These are phyloP conservation scores for Manis javanica DNA, from an alignment of 2,797 vertebrate species.

Conservation along the genomic window DNA sequence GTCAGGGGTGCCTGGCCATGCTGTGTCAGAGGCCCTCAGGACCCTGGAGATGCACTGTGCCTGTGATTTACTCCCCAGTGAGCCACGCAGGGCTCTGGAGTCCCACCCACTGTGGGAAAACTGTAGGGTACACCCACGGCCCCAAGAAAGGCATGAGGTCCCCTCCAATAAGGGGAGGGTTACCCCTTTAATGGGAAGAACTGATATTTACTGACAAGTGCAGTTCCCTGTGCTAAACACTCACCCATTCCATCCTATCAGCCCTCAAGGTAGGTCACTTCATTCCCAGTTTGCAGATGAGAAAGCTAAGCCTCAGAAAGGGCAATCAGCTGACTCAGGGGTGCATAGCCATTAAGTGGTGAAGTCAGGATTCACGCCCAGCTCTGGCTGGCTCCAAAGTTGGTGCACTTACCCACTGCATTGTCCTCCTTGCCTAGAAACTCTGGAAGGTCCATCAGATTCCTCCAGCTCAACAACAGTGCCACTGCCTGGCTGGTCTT, in stretches of 20 bases:
- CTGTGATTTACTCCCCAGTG: not conserved
- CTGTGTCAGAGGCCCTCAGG: not conserved
- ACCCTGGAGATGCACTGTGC: not conserved
- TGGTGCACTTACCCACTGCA: not conserved
- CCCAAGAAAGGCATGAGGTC: not conserved
- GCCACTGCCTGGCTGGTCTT: not conserved
- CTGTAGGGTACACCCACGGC: not conserved
- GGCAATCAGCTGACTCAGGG: not conserved
- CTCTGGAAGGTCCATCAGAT: not conserved
- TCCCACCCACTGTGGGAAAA: not conserved
- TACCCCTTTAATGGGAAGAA: not conserved
- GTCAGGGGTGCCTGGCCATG: not conserved
- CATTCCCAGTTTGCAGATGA: not conserved
- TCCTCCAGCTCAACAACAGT: not conserved
- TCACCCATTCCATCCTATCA: not conserved
- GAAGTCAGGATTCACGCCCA: not conserved
- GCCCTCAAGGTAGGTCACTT: not conserved
- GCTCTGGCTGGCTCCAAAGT: not conserved
- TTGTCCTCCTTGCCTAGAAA: not conserved
- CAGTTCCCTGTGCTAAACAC: not conserved
- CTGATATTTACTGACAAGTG: not conserved
- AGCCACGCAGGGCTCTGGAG: not conserved
- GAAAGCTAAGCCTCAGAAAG: not conserved
- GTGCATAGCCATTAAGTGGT: not conserved
- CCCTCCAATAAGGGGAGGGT: not conserved